Conservation (phyloP, 1,140 invertebrate species). For the Pomacea maculata region DNA sequence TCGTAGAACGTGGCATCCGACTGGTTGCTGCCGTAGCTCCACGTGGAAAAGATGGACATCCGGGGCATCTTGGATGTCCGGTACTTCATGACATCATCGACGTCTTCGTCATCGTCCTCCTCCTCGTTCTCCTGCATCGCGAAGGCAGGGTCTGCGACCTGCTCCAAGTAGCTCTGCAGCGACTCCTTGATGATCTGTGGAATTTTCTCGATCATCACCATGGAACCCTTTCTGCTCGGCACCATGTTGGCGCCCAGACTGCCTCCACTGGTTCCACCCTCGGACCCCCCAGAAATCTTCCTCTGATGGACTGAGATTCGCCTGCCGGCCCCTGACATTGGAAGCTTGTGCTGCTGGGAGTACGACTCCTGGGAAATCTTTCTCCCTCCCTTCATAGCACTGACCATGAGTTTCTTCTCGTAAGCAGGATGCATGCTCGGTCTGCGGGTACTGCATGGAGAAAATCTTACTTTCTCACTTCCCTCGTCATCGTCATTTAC, state of each 20-base stretch:
- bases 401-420: constrained; percentile 1
- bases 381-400: constrained; percentile 1
- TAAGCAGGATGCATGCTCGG: neutral
- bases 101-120: neutral
- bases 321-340: neutral
- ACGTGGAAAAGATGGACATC: constrained; percentile 20
- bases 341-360: constrained; percentile 4
- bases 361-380: constrained; percentile 6
- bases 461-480: too few species aligned
- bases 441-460: neutral
- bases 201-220: constrained; percentile 25
- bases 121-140: neutral
- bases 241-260: constrained; percentile 7
- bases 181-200: constrained; percentile 18
- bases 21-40: constrained; percentile 19
- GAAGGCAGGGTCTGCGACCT: neutral
- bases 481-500: too few species aligned
- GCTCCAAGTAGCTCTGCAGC: constrained; percentile 12
- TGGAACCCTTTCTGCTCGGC: constrained; percentile 30
- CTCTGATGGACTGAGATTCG: constrained; percentile 10
- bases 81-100: neutral
- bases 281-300: constrained; percentile 12
- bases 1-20: constrained; percentile 68
- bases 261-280: constrained; percentile 11
- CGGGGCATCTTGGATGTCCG: neutral